A percentile compares a stretch with the other conserved stretches of the same genome.
phyloP scores from a whole-genome alignment of 64 coral and sea anemone genomes.

The Actinia tenebrosa region DNA sequence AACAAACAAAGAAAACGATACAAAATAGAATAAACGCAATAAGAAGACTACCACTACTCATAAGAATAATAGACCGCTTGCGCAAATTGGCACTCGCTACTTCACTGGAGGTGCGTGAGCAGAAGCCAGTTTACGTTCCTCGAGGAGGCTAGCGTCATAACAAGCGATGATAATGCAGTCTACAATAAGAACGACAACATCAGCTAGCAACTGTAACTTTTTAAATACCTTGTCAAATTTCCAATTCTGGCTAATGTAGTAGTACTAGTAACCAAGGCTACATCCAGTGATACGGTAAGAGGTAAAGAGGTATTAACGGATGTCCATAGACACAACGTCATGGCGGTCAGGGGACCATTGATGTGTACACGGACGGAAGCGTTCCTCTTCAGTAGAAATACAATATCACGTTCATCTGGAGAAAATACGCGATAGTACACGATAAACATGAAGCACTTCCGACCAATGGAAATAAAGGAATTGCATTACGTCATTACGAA shows the following conservation, averaged over 20 bases:
- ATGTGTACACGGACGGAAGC: not conserved
- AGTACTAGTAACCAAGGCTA: not conserved
- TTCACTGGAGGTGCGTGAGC: no score
- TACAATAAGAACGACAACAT: no score
- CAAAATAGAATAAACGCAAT: no score
- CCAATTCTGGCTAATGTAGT: not conserved
- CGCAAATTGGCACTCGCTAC: no score
- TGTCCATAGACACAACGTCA: not conserved
- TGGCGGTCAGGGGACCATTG: not conserved
- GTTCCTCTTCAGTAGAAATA: not conserved
- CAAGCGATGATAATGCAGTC: no score
- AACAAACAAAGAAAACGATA: no score
- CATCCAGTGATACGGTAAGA: not conserved
- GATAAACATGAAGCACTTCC: not conserved
- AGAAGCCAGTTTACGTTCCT: no score
- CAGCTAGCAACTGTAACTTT: not conserved
- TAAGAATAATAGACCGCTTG: no score
- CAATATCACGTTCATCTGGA: not conserved
- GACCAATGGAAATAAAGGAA: not conserved
- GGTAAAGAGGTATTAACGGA: not conserved
- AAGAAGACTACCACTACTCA: no score
- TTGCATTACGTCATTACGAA: not conserved
- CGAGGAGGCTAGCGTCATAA: no score
- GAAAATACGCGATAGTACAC: not conserved
- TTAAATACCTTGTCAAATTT: not conserved